These are phyloP conservation scores for Protobothrops flavoviridis DNA, from an alignment of 2,113 vertebrate species.

Conservation along the genomic window DNA sequence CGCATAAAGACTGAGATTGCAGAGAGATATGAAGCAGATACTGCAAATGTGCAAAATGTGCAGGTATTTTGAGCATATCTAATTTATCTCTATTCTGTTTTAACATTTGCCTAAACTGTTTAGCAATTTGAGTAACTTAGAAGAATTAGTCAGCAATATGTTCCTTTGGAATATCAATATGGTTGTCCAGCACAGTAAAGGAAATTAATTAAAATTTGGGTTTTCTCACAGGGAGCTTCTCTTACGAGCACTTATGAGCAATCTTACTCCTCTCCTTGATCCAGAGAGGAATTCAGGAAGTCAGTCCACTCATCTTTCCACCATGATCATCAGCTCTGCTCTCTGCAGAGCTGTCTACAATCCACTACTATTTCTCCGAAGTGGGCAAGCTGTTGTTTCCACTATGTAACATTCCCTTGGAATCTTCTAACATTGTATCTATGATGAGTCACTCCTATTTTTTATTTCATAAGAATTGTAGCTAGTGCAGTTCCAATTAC, in stretches of 20 bases:
- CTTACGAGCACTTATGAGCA: neutral
- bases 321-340: neutral
- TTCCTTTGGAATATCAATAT: neutral
- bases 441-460: too few relatives aligned
- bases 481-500: too few relatives aligned
- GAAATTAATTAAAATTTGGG: neutral
- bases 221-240: neutral
- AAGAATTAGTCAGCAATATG: neutral
- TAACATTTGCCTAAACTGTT: constrained; percentile 6
- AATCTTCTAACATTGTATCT: too few relatives aligned
- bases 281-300: neutral
- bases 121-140: constrained; percentile 18
- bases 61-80: constrained; percentile 65
- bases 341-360: neutral
- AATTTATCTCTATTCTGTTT: constrained; percentile 24
- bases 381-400: too few relatives aligned
- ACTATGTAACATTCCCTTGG: too few relatives aligned
- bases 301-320: neutral
- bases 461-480: too few relatives aligned
- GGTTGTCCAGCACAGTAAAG: neutral
- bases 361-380: neutral
- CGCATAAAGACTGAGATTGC: constrained; percentile 79
- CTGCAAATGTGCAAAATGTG: constrained; percentile 63
- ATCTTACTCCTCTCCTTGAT: neutral
- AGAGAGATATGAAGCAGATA: constrained; percentile 78